Percentiles rank a stretch among this genome's conserved stretches.
phyloP scores from a whole-genome alignment of 1,140 invertebrate species.

The Lanistes nyassanus region DNA sequence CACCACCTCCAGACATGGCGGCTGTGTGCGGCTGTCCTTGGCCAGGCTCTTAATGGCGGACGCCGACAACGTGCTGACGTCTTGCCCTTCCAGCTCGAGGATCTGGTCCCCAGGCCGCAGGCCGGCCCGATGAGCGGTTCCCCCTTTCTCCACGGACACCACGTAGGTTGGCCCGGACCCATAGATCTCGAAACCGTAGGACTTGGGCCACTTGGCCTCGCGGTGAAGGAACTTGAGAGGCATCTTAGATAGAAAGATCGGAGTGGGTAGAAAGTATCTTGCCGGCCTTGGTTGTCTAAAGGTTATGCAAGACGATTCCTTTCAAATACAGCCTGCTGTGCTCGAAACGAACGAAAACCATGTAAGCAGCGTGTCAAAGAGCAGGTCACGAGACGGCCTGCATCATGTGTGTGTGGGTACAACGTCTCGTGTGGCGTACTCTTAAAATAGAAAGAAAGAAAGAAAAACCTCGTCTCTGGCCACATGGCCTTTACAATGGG shows the following conservation, averaged over 20 bases:
- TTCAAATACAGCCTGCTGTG: no score
- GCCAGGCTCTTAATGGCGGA: slow-evolving; percentile 56
- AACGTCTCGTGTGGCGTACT: no score
- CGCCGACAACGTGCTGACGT: slow-evolving; percentile 59
- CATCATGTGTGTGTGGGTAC: no score
- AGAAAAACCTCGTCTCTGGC: no score
- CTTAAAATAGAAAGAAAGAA: no score
- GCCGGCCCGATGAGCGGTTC: slow-evolving; percentile 57
- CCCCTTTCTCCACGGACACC: slow-evolving; percentile 56
- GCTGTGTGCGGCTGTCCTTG: slow-evolving; percentile 39
- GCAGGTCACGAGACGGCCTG: no score
- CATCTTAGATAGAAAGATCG: slow-evolving; percentile 37
- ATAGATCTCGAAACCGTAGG: slow-evolving; percentile 64
- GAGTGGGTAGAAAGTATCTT: background rate
- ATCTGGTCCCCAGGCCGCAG: slow-evolving; percentile 64
- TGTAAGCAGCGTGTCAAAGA: no score
- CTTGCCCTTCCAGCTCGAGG: slow-evolving; percentile 60
- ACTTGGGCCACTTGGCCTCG: slow-evolving; percentile 59
- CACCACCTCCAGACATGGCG: slow-evolving; percentile 60
- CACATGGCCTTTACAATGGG: no score
- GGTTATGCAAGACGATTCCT: background rate
- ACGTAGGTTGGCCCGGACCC: slow-evolving; percentile 64
- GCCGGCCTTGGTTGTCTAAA: background rate
- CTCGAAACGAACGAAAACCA: no score
- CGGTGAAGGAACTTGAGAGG: slow-evolving; percentile 39